Evolutionary conservation across 2,797 vertebrate genomes (phyloP), one percentile per base, ranked within the genome.

Genomic region (Sebastiscus tertius): DNA sequence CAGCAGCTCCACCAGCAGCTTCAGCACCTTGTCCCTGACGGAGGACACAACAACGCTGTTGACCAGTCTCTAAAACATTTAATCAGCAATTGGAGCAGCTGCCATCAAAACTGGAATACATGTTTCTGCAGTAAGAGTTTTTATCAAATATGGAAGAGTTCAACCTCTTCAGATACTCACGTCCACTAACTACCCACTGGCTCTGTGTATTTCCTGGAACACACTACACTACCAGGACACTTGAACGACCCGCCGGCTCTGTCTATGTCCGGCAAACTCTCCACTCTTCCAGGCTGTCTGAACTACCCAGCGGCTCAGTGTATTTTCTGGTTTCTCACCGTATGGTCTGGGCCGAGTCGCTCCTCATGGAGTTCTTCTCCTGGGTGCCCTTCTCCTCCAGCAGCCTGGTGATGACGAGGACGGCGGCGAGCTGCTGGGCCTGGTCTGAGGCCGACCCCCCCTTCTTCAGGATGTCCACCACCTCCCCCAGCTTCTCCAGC

Each of bases 11-110:
- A 96, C 96, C 66, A 97, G 88, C 59, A 92, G 92, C 93, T 96
- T 97, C 91, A 98, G 94, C 26, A 98, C 93, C 88, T 96, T 97
- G 90, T 98, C 97, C 85, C 98, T 99, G 93, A 20, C 0, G 2
- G 18, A 60, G 36, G 5, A 68, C n/a, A 58, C 11, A 56, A 22
- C 42, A 46, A 46, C 42, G 14, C 42, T 24, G 22, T 46, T 46
- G 14, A 46, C 18, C 16, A 46, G 16, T 46, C 42, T 46, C 42
- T 16, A 46, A 16, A 46, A 46, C 42, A 16, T 46, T 18, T 46
- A 46, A 46, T 46, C 42, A 46, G 42, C 42, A 46, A 14, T 5
- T 14, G 39, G 42, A 49, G 42, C 42, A 55, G 9, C 8, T 42
- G 39, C 13, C 39, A 42, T 42, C 39, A 42, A 42, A 42, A 42